phyloP scores from a whole-genome alignment of 2,797 vertebrate genomes.

The Agapornis canus region DNA sequence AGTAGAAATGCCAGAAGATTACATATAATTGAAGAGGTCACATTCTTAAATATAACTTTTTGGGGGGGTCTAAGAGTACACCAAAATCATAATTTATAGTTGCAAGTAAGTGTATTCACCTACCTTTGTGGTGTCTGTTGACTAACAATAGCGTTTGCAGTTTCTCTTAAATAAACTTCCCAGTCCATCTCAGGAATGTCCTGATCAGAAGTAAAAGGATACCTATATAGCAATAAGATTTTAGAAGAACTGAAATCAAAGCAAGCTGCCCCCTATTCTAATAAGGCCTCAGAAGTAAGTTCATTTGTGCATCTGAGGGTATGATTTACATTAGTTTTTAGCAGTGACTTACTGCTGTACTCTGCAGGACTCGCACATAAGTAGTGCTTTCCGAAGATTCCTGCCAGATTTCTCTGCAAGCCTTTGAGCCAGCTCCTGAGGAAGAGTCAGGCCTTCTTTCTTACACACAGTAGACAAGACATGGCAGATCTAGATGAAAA shows the following conservation, averaged over 20 bases:
- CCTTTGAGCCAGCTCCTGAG: slow-evolving; percentile 86
- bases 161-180: slow-evolving; percentile 95
- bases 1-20: neutral
- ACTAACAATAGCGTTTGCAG: slow-evolving; percentile 91
- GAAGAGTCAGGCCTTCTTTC: slow-evolving; percentile 92
- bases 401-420: slow-evolving; percentile 91
- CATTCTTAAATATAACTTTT: neutral
- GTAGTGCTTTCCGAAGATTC: slow-evolving; percentile 93
- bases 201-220: slow-evolving; percentile 92
- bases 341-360: slow-evolving; percentile 91
- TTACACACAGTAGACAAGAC: slow-evolving; percentile 90
- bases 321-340: neutral
- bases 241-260: neutral
- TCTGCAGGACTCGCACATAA: slow-evolving; percentile 97
- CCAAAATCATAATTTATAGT: neutral
- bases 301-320: neutral
- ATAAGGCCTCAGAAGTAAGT: neutral
- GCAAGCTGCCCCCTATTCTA: neutral
- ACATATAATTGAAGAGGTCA: neutral
- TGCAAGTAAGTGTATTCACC: neutral
- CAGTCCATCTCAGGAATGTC: slow-evolving; percentile 94
- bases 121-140: slow-evolving; percentile 95
- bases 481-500: slow-evolving; percentile 84
- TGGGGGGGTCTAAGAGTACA: neutral
- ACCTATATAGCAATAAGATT: slow-evolving; percentile 72